Conservation (phyloP, 2,888 invertebrate genomes). For the Cosmia trapezina region DNA sequence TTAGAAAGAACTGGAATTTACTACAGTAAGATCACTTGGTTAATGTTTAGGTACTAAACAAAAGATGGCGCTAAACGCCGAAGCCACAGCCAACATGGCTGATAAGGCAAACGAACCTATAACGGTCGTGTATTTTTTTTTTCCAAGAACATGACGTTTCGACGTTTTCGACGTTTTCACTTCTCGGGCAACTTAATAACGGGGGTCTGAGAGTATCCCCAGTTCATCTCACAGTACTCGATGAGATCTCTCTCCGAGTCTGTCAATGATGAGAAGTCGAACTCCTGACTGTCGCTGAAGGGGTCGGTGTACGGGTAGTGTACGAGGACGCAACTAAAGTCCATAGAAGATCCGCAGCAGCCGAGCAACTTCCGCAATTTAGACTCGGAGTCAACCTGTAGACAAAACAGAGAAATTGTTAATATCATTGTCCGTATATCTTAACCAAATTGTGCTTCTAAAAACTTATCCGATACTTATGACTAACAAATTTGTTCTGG, state of each 20-base stretch:
- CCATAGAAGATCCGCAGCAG: conserved; percentile 82
- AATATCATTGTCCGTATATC: conserved; percentile 47
- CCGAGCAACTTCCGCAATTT: conserved; percentile 87
- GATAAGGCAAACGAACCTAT: conserved; percentile 49
- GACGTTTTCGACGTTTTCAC: conserved; percentile 79
- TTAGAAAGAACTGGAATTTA: conserved; percentile 47
- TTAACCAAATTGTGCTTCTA: not conserved
- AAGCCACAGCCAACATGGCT: conserved; percentile 68
- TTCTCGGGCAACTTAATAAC: conserved; percentile 92
- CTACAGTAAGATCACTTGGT: conserved; percentile 49
- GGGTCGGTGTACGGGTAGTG: conserved; percentile 88
- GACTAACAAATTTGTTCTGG: not conserved
- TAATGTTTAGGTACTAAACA: conserved; percentile 57
- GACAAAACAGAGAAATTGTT: conserved; percentile 74
- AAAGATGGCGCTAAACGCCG: conserved; percentile 82
- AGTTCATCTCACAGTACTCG: conserved; percentile 92
- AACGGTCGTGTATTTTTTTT: conserved; percentile 67
- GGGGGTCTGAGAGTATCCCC: conserved; percentile 91
- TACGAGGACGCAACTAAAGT: conserved; percentile 90
- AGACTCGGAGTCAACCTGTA: conserved; percentile 90
- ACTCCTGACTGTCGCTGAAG: conserved; percentile 84
- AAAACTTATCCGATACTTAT: not conserved
- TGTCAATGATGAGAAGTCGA: conserved; percentile 88
- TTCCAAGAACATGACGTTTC: conserved; percentile 65
- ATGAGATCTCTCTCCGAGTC: conserved; percentile 91